These are phyloP conservation scores for Halichondria panicea DNA, from an alignment of 37 sponge, comb jelly and placozoan genomes.

Conservation along the genomic window DNA sequence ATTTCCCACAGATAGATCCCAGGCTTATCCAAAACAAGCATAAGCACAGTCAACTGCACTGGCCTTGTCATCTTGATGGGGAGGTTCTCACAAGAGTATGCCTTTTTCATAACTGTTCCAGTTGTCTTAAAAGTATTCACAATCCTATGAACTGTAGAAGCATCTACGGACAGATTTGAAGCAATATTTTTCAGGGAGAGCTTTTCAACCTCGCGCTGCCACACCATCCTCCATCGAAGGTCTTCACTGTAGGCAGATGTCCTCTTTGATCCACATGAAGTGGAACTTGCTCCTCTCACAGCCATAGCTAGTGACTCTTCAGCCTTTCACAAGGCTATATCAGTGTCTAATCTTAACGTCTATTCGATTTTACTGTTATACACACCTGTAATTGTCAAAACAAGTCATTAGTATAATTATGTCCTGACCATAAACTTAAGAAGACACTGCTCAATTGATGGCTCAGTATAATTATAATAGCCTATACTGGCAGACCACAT, in stretches of 20 bases:
- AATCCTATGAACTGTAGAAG: conserved; percentile 3
- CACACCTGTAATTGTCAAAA: too few relatives aligned
- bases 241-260: conserved; percentile 4
- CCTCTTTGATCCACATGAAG: background rate
- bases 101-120: conserved; percentile 1
- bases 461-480: too few relatives aligned
- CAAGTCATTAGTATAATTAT: too few relatives aligned
- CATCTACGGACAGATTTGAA: background rate
- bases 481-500: too few relatives aligned
- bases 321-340: too few relatives aligned
- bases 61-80: background rate
- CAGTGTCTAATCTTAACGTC: too few relatives aligned
- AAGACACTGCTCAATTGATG: too few relatives aligned
- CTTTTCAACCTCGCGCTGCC: background rate
- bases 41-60: background rate
- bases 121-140: background rate
- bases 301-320: too few relatives aligned
- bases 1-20: conserved; percentile 8
- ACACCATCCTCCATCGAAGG: conserved; percentile 15
- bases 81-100: background rate
- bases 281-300: too few relatives aligned
- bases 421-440: too few relatives aligned
- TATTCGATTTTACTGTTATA: too few relatives aligned
- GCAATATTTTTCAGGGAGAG: background rate
- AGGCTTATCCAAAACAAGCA: conserved; percentile 1